Percentiles rank a stretch among this genome's conserved stretches.
These are phyloP conservation scores for Aethina tumida DNA, from an alignment of 1,140 invertebrate species.

Conservation along the genomic window DNA sequence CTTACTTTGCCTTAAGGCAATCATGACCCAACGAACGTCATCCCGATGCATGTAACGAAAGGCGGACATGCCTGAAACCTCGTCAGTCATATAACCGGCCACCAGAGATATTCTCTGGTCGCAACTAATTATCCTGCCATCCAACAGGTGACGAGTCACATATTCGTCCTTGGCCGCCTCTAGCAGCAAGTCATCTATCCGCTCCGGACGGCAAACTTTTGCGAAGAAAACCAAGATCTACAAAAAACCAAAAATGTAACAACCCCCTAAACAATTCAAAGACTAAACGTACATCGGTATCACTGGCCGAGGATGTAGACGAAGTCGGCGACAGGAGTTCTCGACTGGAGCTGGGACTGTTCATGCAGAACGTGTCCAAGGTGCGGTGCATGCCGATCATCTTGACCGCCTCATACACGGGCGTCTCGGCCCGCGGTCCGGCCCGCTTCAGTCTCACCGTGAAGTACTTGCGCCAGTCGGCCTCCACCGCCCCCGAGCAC, in stretches of 20 bases:
- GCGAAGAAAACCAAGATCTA: slow-evolving; percentile 33
- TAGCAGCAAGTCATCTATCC: slow-evolving; percentile 54
- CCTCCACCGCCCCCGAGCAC: slow-evolving; percentile 34
- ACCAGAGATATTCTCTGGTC: slow-evolving; percentile 78
- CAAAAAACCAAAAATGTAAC: slow-evolving; percentile 48
- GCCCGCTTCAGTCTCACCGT: slow-evolving; percentile 48
- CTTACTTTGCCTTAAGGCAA: slow-evolving; percentile 76
- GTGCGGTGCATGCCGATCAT: slow-evolving; percentile 35
- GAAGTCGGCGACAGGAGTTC: slow-evolving; percentile 4
- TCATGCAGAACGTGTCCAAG: not conserved
- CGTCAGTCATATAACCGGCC: slow-evolving; percentile 74
- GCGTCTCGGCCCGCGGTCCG: slow-evolving; percentile 51
- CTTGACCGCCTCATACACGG: slow-evolving; percentile 55
- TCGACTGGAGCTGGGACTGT: slow-evolving; percentile 1
- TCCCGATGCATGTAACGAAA: slow-evolving; percentile 81
- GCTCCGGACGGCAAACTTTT: slow-evolving; percentile 44
- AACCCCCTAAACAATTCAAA: not conserved
- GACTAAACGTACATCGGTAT: slow-evolving; percentile 27
- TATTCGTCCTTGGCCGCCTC: slow-evolving; percentile 76
- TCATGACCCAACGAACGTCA: slow-evolving; percentile 72
- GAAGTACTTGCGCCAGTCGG: slow-evolving; percentile 39
- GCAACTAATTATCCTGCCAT: slow-evolving; percentile 73
- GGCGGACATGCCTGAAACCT: slow-evolving; percentile 68
- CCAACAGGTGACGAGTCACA: slow-evolving; percentile 69
- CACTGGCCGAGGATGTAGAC: slow-evolving; percentile 7